Base-by-base conservation (phyloP, 2,113 vertebrate species). In the Aphelocoma coerulescens region DNA sequence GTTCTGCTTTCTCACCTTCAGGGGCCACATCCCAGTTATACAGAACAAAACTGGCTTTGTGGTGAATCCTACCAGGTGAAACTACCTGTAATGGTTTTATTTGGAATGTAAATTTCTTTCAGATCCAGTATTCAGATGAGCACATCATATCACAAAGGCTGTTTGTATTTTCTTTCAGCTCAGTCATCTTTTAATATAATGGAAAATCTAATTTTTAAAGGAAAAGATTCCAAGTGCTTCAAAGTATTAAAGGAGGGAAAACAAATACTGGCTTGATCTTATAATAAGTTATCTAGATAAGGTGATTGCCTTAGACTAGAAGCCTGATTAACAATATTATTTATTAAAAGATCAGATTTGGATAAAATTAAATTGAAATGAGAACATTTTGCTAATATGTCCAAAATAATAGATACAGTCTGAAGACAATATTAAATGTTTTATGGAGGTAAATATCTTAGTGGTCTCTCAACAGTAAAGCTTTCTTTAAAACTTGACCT, bases 401-500 rank as follows among this genome's bases (percentile, higher is more conserved):
- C 37, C 51, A 91, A 96, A 93, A 93, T 67, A 95, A 78, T 32
- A 91, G 39, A 54, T 43, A 79, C 22, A 79, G 39, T 81, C 72
- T 95, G 62, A 90, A 94, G 88, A 75, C 27, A 89, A 41, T 87
- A 82, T 81, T 91, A 65, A 91, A 61, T 83, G 59, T 89, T 93
- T 71, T 94, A 93, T 92, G 76, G 88, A 95, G 84, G 86, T 80
- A 95, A 96, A 89, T 80, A 93, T 93, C 63, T 87, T 84, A 77
- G 74, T 59, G n/a, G 39, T 63, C 16, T 80, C 28, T 88, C 39
- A 86, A 43, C 15, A 59, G 35, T 41, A 61, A 17, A 71, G 21
- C 13, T 41, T 89, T 78, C 88, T 95, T 73, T 81, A 74, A 89
- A 90, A 85, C 81, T n/a, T 95, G 85, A 95, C 88, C 74, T 96